Evolutionary conservation across 2,888 invertebrate species (phyloP).

Genomic region (Oligia latruncula): DNA sequence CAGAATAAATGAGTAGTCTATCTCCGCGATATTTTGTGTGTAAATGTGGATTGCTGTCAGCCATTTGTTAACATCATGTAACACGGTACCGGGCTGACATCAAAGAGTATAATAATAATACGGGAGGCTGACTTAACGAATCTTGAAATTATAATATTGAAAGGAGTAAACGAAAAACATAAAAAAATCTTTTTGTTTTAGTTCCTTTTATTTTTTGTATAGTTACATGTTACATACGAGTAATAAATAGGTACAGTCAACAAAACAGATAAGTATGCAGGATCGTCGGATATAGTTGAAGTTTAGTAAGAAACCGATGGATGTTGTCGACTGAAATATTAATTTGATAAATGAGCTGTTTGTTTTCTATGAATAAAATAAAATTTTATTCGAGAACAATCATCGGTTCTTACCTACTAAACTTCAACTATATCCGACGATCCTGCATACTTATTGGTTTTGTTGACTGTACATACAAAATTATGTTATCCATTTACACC

Average conservation of each 20-base stretch:
- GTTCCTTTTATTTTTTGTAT: neutral
- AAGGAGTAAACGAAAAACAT: neutral
- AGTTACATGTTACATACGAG: neutral
- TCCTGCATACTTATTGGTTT: too few species aligned
- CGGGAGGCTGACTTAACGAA: neutral
- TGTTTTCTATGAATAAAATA: too few species aligned
- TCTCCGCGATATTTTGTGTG: conserved; percentile 44
- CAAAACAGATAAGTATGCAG: too few species aligned
- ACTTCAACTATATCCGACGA: too few species aligned
- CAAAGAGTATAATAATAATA: too few species aligned
- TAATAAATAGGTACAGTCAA: neutral
- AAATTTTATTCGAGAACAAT: too few species aligned
- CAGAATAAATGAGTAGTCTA: conserved; percentile 47
- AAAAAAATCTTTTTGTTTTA: neutral
- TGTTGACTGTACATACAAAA: neutral
- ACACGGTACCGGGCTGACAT: conserved; percentile 3
- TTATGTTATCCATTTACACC: neutral
- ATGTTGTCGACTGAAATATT: too few species aligned
- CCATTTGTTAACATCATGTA: conserved; percentile 51
- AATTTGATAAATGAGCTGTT: too few species aligned
- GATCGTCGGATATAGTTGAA: too few species aligned
- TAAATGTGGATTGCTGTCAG: conserved; percentile 47
- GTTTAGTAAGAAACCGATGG: too few species aligned
- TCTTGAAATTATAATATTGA: conserved; percentile 15
- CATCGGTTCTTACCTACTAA: too few species aligned